phyloP scores from a whole-genome alignment of 2,797 vertebrate species.

The Xiphorhynchus erythropygius region DNA sequence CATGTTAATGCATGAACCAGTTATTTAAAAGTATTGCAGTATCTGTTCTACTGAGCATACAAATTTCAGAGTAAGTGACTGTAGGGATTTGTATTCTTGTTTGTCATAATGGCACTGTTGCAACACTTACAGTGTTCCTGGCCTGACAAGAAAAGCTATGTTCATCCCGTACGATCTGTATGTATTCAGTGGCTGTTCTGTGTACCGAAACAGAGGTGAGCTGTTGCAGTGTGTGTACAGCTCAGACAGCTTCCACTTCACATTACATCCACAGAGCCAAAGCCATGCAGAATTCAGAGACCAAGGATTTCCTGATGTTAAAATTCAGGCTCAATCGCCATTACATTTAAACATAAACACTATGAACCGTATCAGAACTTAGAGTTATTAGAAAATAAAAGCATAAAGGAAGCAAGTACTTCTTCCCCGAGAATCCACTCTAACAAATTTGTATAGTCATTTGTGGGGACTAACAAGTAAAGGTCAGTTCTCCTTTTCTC shows the following conservation, averaged over 20 bases:
- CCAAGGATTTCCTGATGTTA: not conserved
- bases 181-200: conserved; percentile 71
- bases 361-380: not conserved
- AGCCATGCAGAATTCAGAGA: not conserved
- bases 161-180: conserved; percentile 75
- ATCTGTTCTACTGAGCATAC: conserved; percentile 51
- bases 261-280: not conserved
- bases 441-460: not conserved
- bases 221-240: not conserved
- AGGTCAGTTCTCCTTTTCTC: not conserved
- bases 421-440: not conserved
- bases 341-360: not conserved
- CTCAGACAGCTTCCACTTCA: conserved; percentile 15
- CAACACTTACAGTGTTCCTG: conserved; percentile 63
- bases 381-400: not conserved
- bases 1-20: conserved; percentile 93
- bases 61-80: conserved; percentile 43
- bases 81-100: conserved; percentile 73
- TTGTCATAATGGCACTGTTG: conserved; percentile 73
- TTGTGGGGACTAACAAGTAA: not conserved
- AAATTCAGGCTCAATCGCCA: not conserved
- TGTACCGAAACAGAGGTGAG: conserved; percentile 50
- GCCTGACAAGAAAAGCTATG: conserved; percentile 67
- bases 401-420: not conserved
- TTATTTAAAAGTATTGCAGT: conserved; percentile 53